Percentiles rank a stretch among this genome's conserved stretches.
Conservation (phyloP, 2,888 invertebrate species). For the Tachystola acroxantha region DNA sequence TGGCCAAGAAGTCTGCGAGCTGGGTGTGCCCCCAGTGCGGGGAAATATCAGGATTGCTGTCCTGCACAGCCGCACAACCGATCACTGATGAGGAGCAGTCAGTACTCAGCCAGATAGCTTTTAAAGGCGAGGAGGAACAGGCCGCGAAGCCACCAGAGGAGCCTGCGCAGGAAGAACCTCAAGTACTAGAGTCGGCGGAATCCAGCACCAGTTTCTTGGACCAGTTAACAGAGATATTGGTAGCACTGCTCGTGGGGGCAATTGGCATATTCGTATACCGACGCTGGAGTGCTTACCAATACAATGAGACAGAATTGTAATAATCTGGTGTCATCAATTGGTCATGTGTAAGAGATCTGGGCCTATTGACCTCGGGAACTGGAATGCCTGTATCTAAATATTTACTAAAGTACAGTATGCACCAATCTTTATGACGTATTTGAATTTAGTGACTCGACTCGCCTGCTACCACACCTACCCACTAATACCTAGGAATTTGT, state of each 20-base stretch:
- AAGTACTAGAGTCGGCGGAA: constrained; percentile 56
- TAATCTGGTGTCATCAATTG: constrained; percentile 7
- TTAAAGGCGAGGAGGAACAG: constrained; percentile 70
- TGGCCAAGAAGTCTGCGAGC: constrained; percentile 84
- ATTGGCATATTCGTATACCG: constrained; percentile 65
- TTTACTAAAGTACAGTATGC: too few relatives aligned
- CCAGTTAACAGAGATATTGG: constrained; percentile 60
- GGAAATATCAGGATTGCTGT: constrained; percentile 52
- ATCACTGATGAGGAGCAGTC: constrained; percentile 69
- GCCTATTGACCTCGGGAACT: too few relatives aligned
- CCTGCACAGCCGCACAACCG: constrained; percentile 67
- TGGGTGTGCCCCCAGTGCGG: constrained; percentile 67
- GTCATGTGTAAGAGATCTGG: constrained; percentile 2
- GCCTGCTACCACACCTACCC: too few relatives aligned
- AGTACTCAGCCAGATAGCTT: constrained; percentile 68
- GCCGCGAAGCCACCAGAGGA: constrained; percentile 50
- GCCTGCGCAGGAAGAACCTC: constrained; percentile 46
- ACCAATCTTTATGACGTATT: too few relatives aligned
- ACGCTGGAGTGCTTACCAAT: constrained; percentile 55
- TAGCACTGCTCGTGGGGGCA: constrained; percentile 63
- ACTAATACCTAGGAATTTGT: too few relatives aligned
- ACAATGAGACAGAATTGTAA: constrained; percentile 55
- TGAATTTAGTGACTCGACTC: too few relatives aligned
- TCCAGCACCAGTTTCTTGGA: constrained; percentile 56
- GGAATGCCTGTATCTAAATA: too few relatives aligned